Percentiles rank a stretch among this genome's conserved stretches.
Evolutionary conservation across 2,888 invertebrate genomes (phyloP).

Genomic region (Eristalis pertinax): DNA sequence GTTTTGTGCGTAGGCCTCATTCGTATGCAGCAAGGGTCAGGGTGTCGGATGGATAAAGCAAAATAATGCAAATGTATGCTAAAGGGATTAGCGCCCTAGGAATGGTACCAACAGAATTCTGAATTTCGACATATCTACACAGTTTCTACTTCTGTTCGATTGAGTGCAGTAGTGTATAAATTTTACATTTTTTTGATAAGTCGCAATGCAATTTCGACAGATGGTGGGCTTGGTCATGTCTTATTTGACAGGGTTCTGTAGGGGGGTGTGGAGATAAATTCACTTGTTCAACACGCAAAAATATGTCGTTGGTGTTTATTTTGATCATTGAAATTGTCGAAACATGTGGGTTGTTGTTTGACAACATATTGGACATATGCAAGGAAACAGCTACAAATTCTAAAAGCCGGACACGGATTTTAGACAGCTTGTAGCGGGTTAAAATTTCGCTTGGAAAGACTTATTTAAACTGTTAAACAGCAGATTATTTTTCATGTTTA

Average conservation of each 20-base stretch:
- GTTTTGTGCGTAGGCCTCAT: constrained; percentile 33
- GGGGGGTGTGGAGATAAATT: neutral
- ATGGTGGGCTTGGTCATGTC: constrained; percentile 20
- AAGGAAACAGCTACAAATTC: neutral
- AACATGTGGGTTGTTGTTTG: neutral
- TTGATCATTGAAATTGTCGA: neutral
- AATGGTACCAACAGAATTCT: constrained; percentile 19
- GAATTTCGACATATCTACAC: neutral
- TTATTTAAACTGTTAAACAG: no score
- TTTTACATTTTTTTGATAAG: constrained; percentile 36
- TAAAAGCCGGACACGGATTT: neutral
- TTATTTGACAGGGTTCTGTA: neutral
- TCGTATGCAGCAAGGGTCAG: constrained; percentile 45
- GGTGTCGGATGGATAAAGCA: constrained; percentile 14
- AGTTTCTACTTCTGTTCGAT: constrained; percentile 37
- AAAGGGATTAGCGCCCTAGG: constrained; percentile 62
- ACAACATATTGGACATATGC: neutral
- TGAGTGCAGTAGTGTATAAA: constrained; percentile 34
- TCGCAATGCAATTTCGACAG: constrained; percentile 49
- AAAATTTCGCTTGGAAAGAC: no score
- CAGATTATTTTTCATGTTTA: no score
- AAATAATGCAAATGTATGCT: constrained; percentile 71
- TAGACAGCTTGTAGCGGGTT: neutral
- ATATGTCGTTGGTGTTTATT: neutral
- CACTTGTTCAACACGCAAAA: neutral